phyloP scores from a whole-genome alignment of 2,113 vertebrate species.

The Oriolus oriolus region DNA sequence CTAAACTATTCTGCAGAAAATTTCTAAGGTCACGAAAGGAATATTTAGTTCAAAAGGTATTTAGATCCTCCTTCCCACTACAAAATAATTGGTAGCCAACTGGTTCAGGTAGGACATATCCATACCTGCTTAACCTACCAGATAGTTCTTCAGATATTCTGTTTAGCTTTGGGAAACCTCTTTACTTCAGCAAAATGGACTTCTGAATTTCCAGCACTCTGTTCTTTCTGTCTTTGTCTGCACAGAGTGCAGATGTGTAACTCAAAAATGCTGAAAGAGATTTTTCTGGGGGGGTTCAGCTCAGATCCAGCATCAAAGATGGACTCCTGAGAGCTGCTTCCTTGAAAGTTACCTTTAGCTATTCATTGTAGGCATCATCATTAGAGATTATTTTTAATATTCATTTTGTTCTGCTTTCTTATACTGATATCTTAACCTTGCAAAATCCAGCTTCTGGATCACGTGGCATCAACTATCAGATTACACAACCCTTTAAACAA shows the following conservation, averaged over 20 bases:
- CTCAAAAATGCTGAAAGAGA: not conserved
- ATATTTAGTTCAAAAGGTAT: not conserved
- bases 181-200: not conserved
- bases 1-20: not conserved
- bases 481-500: constrained; percentile 24
- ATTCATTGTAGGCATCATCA: not conserved
- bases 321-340: not conserved
- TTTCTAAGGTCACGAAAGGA: not conserved
- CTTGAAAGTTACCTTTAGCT: not conserved
- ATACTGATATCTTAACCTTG: not conserved
- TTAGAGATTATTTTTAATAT: not conserved
- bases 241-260: not conserved
- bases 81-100: not conserved
- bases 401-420: not conserved
- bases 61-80: not conserved
- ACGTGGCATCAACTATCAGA: not conserved
- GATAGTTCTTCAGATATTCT: not conserved
- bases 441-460: constrained; percentile 10
- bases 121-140: not conserved
- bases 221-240: not conserved
- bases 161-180: not conserved
- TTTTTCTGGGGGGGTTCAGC: not conserved
- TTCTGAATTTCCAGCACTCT: not conserved
- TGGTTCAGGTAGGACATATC: not conserved
- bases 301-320: not conserved